These are phyloP conservation scores for Myotis yumanensis DNA, from an alignment of 2,113 vertebrate genomes.

Conservation along the genomic window DNA sequence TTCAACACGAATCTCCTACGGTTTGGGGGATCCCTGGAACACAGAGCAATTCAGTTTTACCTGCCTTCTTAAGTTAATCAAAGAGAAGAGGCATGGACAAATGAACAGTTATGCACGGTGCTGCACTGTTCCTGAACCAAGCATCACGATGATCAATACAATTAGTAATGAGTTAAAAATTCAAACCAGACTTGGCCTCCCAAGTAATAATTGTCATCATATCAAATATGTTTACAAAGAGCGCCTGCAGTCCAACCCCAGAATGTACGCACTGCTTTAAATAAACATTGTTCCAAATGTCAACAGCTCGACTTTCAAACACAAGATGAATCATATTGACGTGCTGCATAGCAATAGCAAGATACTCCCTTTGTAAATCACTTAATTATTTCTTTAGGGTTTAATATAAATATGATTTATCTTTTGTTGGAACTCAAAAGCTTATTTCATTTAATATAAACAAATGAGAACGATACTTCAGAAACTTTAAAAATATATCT, in stretches of 20 bases:
- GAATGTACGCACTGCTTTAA: constrained; percentile 38
- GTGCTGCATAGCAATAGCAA: background rate
- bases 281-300: constrained; percentile 44
- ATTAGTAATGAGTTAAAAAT: constrained; percentile 35
- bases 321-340: constrained; percentile 51
- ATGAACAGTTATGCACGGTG: background rate
- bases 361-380: constrained; percentile 56
- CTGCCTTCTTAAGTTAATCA: background rate
- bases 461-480: constrained; percentile 80
- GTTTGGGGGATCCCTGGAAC: background rate
- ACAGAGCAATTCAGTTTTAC: background rate
- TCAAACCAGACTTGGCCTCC: background rate
- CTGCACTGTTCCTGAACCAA: background rate
- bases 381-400: constrained; percentile 70
- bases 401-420: constrained; percentile 76
- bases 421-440: constrained; percentile 78
- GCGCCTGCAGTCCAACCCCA: background rate
- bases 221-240: constrained; percentile 23
- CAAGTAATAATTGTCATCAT: background rate
- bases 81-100: background rate
- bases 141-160: background rate
- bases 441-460: constrained; percentile 79
- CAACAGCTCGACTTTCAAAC: constrained; percentile 24
- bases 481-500: constrained; percentile 82
- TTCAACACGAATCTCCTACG: background rate